These are phyloP conservation scores for Leucozona laternaria DNA, from an alignment of 2,888 invertebrate species.

Conservation along the genomic window DNA sequence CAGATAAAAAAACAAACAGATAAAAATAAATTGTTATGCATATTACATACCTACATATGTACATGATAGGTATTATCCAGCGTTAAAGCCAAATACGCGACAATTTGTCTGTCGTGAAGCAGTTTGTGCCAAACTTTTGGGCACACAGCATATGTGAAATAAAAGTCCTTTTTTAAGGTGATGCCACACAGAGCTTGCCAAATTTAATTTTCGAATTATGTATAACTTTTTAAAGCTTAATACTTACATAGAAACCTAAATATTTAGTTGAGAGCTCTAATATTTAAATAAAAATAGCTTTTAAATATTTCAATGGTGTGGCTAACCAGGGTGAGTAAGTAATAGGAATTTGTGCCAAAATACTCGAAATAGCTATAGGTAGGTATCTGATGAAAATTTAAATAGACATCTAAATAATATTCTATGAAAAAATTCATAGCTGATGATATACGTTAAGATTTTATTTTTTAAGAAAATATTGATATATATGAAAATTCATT, in stretches of 20 bases:
- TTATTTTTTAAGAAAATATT: too few relatives aligned
- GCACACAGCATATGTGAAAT: not conserved
- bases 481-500: too few relatives aligned
- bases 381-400: too few relatives aligned
- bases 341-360: too few relatives aligned
- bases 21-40: constrained; percentile 39
- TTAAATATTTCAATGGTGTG: not conserved
- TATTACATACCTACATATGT: not conserved
- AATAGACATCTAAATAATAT: too few relatives aligned
- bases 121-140: constrained; percentile 19
- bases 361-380: too few relatives aligned
- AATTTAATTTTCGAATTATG: not conserved
- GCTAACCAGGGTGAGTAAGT: not conserved
- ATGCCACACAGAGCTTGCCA: not conserved
- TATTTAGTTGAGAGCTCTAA: not conserved
- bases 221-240: too few relatives aligned
- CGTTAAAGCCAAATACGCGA: constrained; percentile 17
- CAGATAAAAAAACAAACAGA: not conserved
- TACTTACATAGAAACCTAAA: too few relatives aligned
- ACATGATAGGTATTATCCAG: constrained; percentile 2
- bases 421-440: too few relatives aligned
- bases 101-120: constrained; percentile 9
- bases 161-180: constrained; percentile 1
- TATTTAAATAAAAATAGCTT: not conserved
- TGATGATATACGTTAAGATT: too few relatives aligned